Evolutionary conservation across 92 coral and sea anemone genomes (phyloP).

Genomic region (Zoanthus solanderi): DNA sequence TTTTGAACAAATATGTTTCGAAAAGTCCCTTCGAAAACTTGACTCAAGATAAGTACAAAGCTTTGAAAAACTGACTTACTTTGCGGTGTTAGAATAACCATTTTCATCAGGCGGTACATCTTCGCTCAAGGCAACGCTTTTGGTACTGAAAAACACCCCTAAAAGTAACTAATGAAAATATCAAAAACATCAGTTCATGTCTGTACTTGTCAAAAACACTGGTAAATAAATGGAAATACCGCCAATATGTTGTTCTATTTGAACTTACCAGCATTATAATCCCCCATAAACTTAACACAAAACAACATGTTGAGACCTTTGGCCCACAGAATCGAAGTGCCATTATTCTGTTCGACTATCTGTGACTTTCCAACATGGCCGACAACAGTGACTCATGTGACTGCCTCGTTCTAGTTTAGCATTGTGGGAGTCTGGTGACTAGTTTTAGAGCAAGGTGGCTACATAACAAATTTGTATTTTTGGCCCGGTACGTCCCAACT

Average conservation of each 20-base stretch:
- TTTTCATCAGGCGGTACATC: conserved; percentile 68
- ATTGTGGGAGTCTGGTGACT: conserved; percentile 14
- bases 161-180: conserved; percentile 71
- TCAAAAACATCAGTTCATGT: neutral
- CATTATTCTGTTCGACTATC: conserved; percentile 18
- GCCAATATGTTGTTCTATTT: neutral
- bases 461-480: neutral
- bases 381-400: conserved; percentile 70
- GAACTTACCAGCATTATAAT: conserved; percentile 92
- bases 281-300: conserved; percentile 96
- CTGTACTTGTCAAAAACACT: neutral
- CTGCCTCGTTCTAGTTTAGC: conserved; percentile 43
- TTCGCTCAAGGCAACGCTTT: conserved; percentile 91
- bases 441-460: neutral
- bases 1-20: too few relatives aligned
- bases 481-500: too few relatives aligned
- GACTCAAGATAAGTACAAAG: too few relatives aligned
- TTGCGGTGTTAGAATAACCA: conserved; percentile 81
- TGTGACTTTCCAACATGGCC: conserved; percentile 72
- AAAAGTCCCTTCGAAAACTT: too few relatives aligned
- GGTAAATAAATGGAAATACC: neutral
- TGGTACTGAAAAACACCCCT: conserved; percentile 89
- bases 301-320: conserved; percentile 90
- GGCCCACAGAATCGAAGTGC: conserved; percentile 90
- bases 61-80: conserved; percentile 50